Base-by-base conservation (phyloP, 2,113 vertebrate genomes). In the Phylloscopus whistleri region DNA sequence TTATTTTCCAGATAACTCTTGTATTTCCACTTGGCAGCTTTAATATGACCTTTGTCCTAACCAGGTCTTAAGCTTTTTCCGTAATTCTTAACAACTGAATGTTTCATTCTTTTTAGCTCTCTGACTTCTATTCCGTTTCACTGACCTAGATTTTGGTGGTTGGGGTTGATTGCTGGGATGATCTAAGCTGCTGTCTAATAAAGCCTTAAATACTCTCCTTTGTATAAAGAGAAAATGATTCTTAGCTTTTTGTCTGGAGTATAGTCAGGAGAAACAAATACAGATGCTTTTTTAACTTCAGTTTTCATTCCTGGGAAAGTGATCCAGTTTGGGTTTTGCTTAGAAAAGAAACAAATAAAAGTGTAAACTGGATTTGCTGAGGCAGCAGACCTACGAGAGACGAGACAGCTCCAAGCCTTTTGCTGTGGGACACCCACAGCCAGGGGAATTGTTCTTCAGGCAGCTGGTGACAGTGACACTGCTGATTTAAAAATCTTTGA, bases 131-230 rank as follows among this genome's bases (percentile, higher is more conserved):
- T 63, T 94, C 69, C 4, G 4, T 94, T 95, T 93, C 74, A 41
- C 52, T 62, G 46, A 93, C 97, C 95, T 97, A 97, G 79, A 93
- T 95, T 97, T 87, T 92, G 59, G 89, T 88, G 33, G 43, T 91
- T 89, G 87, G 60, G 94, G 86, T 76, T 91, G 94, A 96, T 95
- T 85, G 73, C 84, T 59, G 62, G 77, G 76, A 77, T 91, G 84
- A 89, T 91, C 64, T 72, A 93, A 93, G 51, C 74, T 89, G 51
- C 91, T 94, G 44, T 70, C 84, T 94, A 23, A 77, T 96, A 56
- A 95, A 84, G 86, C 72, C n/a, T 44, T 49, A 93, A 78, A 66
- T 86, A 76, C 63, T 80, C 19, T 72, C 13, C n/a, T 81, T 95
- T 73, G 46, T 62, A 60, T 63, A 51, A 87, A 55, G 69, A 59